Conservation (phyloP, 2,113 vertebrate genomes). For the Prunella fulvescens region DNA sequence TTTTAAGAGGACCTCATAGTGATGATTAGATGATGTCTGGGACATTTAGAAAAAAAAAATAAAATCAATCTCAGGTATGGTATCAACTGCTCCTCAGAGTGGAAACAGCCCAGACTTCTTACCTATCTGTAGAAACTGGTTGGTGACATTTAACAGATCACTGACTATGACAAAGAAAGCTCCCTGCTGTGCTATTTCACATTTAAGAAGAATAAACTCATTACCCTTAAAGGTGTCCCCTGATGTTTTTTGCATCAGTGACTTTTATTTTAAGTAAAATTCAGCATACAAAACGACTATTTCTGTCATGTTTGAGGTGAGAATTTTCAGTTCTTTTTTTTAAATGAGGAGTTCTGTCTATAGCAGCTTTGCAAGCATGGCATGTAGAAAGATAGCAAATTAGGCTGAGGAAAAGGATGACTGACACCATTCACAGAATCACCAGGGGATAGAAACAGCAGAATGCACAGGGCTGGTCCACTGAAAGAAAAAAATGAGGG, state of each 20-base stretch:
- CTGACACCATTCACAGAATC: neutral
- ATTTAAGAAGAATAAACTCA: neutral
- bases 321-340: conserved; percentile 10
- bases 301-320: neutral
- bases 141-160: neutral
- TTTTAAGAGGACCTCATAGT: neutral
- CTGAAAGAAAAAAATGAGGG: neutral
- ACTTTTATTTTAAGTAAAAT: neutral
- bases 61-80: neutral
- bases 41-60: neutral
- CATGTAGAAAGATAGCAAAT: neutral
- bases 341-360: neutral
- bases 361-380: neutral
- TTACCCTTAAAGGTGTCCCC: neutral
- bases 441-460: neutral
- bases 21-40: neutral
- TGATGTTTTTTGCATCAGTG: neutral
- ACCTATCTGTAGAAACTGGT: neutral
- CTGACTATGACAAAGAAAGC: neutral
- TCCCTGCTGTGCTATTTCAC: neutral
- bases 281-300: neutral
- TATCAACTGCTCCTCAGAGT: neutral
- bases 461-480: neutral
- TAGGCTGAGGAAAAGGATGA: neutral
- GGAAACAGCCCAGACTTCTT: neutral